Conservation (phyloP, 1,140 invertebrate genomes). For the Mycetomoellerius zeteki region DNA sequence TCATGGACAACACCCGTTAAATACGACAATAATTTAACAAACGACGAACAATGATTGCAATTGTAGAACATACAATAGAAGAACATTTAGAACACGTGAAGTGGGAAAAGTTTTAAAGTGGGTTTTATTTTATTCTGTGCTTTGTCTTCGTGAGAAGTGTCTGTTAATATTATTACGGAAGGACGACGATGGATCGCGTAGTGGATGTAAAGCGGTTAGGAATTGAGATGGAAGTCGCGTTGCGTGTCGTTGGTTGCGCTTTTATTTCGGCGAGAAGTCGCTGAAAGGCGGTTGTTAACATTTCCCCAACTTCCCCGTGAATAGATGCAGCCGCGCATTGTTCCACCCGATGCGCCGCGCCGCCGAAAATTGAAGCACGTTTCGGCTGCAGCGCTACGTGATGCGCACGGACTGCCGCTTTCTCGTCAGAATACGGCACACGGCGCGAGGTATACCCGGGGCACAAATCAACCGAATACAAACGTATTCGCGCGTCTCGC, state of each 20-base stretch:
- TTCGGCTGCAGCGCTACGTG: constrained; percentile 77
- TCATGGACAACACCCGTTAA: neutral
- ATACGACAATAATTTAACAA: neutral
- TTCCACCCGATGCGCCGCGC: constrained; percentile 40
- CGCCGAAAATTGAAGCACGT: constrained; percentile 76
- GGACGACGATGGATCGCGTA: constrained; percentile 26
- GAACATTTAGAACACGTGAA: neutral
- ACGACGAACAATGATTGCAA: neutral
- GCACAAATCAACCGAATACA: constrained; percentile 76
- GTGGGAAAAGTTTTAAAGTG: constrained; percentile 26
- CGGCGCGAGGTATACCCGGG: constrained; percentile 63
- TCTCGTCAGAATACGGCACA: constrained; percentile 59
- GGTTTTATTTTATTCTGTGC: neutral
- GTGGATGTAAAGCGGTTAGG: neutral
- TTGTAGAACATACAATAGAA: neutral
- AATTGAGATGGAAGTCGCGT: constrained; percentile 46
- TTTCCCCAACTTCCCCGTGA: constrained; percentile 59
- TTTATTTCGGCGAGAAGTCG: constrained; percentile 54
- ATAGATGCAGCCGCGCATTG: constrained; percentile 47
- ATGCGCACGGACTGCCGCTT: constrained; percentile 58
- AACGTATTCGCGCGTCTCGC: constrained; percentile 69
- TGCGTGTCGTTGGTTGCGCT: constrained; percentile 45
- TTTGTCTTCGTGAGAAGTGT: constrained; percentile 34
- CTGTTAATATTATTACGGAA: constrained; percentile 59
- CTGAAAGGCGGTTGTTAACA: constrained; percentile 67